A percentile compares a stretch with the other conserved stretches of the same genome.
These are phyloP conservation scores for Procavia capensis DNA, from an alignment of 2,113 vertebrate genomes.

Conservation along the genomic window DNA sequence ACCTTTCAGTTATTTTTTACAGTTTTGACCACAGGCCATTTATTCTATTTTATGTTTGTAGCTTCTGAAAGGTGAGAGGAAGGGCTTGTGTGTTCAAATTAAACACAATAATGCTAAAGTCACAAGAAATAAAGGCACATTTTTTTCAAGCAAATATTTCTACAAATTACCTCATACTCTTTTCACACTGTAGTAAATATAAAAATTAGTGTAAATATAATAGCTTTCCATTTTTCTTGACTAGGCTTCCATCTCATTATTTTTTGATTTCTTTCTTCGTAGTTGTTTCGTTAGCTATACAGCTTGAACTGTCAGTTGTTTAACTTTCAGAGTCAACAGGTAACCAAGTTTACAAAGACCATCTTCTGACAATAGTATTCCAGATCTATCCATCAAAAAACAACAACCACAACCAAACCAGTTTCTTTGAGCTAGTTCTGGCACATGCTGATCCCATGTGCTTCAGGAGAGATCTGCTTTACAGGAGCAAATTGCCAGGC, in stretches of 20 bases:
- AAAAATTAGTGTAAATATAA: neutral
- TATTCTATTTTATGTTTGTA: constrained; percentile 57
- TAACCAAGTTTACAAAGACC: constrained; percentile 22
- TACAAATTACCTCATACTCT: constrained; percentile 17
- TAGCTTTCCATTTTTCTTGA: neutral
- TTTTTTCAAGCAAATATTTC: constrained; percentile 69
- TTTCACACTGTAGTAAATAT: constrained; percentile 55
- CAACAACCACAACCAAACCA: too few relatives aligned
- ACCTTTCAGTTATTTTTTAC: constrained; percentile 63
- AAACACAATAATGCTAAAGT: constrained; percentile 53
- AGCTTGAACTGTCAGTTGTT: neutral
- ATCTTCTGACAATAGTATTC: neutral
- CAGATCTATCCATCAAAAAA: neutral
- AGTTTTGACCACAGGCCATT: constrained; percentile 65
- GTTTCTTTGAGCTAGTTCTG: neutral
- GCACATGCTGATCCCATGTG: neutral
- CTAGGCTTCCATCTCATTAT: neutral
- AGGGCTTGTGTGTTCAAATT: constrained; percentile 34
- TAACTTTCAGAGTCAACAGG: constrained; percentile 23
- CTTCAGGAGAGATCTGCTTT: neutral
- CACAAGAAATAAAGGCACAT: constrained; percentile 38
- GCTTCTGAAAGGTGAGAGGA: constrained; percentile 8
- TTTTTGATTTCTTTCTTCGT: neutral
- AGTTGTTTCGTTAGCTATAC: neutral
- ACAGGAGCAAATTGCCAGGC: neutral